A percentile compares a stretch with the other conserved stretches of the same genome.
These are phyloP conservation scores for Teleogryllus oceanicus DNA, from an alignment of 2,888 invertebrate species.

Conservation along the genomic window DNA sequence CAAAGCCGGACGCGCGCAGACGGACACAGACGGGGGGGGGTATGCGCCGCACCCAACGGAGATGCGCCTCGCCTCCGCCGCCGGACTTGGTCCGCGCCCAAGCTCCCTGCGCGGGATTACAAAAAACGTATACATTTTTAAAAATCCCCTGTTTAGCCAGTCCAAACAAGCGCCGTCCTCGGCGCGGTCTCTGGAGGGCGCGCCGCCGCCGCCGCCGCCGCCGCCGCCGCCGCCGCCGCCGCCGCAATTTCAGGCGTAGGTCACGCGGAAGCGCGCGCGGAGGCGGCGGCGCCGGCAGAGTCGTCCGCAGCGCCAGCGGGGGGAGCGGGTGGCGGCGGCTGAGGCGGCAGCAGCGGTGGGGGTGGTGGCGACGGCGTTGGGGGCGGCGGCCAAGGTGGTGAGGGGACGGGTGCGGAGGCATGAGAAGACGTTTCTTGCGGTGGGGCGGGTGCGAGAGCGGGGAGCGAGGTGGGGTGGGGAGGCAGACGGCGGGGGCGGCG, in stretches of 20 bases:
- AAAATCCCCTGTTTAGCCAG: neutral
- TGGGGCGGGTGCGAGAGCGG: too few species aligned
- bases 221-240: neutral
- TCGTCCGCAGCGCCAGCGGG: neutral
- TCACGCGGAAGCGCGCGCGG: neutral
- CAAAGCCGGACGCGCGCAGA: neutral
- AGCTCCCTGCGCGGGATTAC: slow-evolving; percentile 7
- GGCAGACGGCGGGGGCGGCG: too few species aligned
- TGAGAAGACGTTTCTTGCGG: too few species aligned
- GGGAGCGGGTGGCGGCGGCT: too few species aligned
- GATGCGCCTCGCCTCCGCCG: neutral
- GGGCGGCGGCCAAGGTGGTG: neutral
- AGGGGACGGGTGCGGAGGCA: neutral
- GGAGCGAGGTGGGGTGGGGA: too few species aligned
- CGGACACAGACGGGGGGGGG: neutral
- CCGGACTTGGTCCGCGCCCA: slow-evolving; percentile 9
- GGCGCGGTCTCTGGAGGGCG: neutral
- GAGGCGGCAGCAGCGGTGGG: neutral
- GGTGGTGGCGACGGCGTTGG: neutral
- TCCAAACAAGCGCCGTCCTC: neutral
- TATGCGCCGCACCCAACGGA: neutral
- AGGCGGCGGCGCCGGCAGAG: neutral
- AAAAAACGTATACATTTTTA: slow-evolving; percentile 18
- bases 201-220: neutral
- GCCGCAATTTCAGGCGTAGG: slow-evolving; percentile 5